These are phyloP conservation scores for Druon quercuslanigerum DNA, from an alignment of 1,140 invertebrate species.

Conservation along the genomic window DNA sequence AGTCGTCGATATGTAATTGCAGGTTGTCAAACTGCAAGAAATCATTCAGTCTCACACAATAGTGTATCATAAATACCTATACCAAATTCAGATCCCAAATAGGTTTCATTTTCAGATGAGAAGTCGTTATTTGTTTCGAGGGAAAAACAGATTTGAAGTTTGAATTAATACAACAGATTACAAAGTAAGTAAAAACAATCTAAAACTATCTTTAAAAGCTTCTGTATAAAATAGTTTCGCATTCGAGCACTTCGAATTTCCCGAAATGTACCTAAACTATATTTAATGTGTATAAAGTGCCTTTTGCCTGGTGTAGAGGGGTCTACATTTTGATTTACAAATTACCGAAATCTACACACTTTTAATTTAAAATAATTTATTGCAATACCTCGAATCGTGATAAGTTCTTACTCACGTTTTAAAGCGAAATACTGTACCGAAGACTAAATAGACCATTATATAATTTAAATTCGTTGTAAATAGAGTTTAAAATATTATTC, in stretches of 20 bases:
- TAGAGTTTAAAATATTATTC: background rate
- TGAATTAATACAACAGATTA: too few relatives aligned
- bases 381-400: background rate
- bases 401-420: background rate
- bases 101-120: background rate
- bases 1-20: slow-evolving; percentile 48
- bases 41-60: slow-evolving; percentile 25
- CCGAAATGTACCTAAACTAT: too few relatives aligned
- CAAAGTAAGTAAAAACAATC: too few relatives aligned
- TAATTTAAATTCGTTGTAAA: background rate
- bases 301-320: slow-evolving; percentile 9
- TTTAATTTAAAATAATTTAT: background rate
- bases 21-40: slow-evolving; percentile 39
- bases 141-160: too few relatives aligned
- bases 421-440: background rate
- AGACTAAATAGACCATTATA: background rate
- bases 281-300: background rate
- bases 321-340: background rate
- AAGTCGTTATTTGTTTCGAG: background rate
- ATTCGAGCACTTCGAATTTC: too few relatives aligned
- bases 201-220: too few relatives aligned
- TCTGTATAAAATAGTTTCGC: too few relatives aligned
- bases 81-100: slow-evolving; percentile 2
- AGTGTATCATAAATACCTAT: background rate
- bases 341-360: too few relatives aligned